Evolutionary conservation across 2,113 vertebrate genomes (phyloP).

Genomic region (Platysteira castanea): DNA sequence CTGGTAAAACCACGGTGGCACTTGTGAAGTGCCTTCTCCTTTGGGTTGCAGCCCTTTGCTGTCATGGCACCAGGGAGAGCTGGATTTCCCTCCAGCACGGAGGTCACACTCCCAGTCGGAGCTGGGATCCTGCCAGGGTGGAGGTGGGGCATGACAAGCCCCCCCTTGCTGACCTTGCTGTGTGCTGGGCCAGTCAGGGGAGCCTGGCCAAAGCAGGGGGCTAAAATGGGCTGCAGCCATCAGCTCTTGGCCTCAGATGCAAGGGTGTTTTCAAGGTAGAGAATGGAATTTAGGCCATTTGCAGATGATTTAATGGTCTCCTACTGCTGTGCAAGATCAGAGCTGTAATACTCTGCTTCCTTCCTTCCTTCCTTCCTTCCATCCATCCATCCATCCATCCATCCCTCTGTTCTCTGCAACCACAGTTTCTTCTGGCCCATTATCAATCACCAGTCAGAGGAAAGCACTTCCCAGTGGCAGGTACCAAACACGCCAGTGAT

Average conservation of each 20-base stretch:
- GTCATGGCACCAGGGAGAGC: neutral
- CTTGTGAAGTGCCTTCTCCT: neutral
- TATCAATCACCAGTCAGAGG: neutral
- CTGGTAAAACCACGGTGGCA: neutral
- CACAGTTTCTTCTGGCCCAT: neutral
- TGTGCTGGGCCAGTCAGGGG: neutral
- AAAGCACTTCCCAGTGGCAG: rapidly evolving
- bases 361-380: neutral
- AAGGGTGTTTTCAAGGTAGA: neutral
- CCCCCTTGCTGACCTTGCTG: rapidly evolving
- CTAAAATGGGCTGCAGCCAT: neutral
- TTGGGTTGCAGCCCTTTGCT: neutral
- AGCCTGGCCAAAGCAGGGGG: neutral
- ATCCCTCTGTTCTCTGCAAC: neutral
- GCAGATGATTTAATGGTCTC: neutral
- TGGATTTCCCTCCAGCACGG: rapidly evolving
- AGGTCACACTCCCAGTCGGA: neutral
- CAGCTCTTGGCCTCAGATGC: neutral
- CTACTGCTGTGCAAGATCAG: neutral
- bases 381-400: neutral
- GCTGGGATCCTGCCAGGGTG: neutral
- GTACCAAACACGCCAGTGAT: rapidly evolving
- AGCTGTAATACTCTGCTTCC: neutral
- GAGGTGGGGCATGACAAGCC: neutral
- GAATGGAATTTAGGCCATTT: neutral